Conservation (phyloP, 2,888 invertebrate species). For the Agrochola lychnidis region DNA sequence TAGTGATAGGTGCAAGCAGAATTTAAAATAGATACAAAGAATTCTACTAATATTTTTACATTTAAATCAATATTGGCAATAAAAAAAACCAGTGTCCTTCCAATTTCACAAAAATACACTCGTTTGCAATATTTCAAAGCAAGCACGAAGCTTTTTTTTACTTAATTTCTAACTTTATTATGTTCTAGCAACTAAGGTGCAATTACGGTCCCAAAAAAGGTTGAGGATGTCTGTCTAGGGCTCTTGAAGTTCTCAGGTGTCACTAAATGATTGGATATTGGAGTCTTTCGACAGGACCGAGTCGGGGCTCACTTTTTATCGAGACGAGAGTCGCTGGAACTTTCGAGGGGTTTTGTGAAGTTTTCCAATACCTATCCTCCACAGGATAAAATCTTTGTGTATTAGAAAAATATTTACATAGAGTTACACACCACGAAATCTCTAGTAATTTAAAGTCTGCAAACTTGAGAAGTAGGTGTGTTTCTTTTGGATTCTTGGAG, state of each 20-base stretch:
- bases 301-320: conserved; percentile 2
- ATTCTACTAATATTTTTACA: not conserved
- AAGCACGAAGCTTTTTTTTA: not conserved
- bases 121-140: not conserved
- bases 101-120: not conserved
- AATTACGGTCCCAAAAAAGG: conserved; percentile 9
- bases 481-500: not conserved
- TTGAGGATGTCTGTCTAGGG: conserved; percentile 26
- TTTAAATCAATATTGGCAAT: not conserved
- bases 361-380: conserved; percentile 7
- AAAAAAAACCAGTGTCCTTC: not conserved
- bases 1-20: not conserved
- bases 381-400: not conserved
- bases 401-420: not conserved
- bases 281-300: conserved; percentile 38
- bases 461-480: not conserved
- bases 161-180: not conserved
- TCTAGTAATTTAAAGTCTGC: not conserved
- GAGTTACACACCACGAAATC: not conserved
- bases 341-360: not conserved
- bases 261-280: conserved; percentile 51
- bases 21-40: not conserved
- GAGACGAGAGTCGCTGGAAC: not conserved
- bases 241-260: conserved; percentile 50
- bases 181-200: not conserved